phyloP scores from a whole-genome alignment of 2,113 vertebrate species.

The Hippocampus guttulatus region DNA sequence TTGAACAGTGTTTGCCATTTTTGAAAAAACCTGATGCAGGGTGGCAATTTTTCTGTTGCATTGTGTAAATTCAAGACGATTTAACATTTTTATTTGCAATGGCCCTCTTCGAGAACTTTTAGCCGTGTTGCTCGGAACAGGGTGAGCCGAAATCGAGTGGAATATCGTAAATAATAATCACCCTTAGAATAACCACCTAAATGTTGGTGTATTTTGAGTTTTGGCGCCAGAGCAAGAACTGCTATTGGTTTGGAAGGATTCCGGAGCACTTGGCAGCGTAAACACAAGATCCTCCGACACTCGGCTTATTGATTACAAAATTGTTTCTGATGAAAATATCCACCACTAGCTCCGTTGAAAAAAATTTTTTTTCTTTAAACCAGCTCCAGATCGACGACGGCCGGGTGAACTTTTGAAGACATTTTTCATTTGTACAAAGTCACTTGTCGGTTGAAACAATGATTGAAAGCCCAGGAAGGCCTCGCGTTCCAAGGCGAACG shows the following conservation, averaged over 20 bases:
- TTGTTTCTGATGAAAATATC: background rate
- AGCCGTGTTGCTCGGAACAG: no score
- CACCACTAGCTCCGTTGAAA: background rate
- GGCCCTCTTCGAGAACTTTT: no score
- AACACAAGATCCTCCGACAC: background rate
- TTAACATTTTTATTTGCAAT: no score
- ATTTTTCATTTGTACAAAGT: background rate
- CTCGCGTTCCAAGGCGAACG: background rate
- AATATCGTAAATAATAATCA: no score
- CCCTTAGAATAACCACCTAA: background rate
- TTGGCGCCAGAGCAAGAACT: background rate
- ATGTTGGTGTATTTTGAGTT: background rate
- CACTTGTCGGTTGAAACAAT: background rate
- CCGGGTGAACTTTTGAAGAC: background rate
- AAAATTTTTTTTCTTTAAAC: background rate
- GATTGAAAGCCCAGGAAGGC: background rate
- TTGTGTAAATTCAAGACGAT: no score
- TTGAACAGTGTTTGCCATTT: no score
- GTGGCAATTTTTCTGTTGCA: no score
- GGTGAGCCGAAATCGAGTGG: no score
- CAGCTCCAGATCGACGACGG: background rate
- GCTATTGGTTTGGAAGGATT: background rate
- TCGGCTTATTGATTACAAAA: background rate
- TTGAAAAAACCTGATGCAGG: no score
- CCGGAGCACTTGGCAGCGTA: background rate